Evolutionary conservation across 2,797 vertebrate species (phyloP).

Genomic region (Thunnus albacares): DNA sequence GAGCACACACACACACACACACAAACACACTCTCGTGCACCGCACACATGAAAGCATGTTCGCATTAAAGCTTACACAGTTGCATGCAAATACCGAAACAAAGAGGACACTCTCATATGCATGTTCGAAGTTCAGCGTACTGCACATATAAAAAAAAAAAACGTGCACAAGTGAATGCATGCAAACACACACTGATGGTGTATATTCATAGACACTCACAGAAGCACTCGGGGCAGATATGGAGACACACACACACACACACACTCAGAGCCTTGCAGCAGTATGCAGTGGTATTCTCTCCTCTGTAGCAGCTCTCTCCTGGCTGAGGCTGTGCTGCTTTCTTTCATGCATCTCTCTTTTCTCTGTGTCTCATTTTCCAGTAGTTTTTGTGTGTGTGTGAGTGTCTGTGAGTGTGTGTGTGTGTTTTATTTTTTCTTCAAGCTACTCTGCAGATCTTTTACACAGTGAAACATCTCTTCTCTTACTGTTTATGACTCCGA

Average conservation of each 20-base stretch:
- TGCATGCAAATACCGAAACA: conserved; percentile 69
- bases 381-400: not conserved
- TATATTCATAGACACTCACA: conserved; percentile 33
- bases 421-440: not conserved
- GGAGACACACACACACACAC: conserved; percentile 28
- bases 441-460: conserved; percentile 29
- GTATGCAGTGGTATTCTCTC: conserved; percentile 47
- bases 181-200: conserved; percentile 26
- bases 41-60: conserved; percentile 40
- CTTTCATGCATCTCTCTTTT: conserved; percentile 28
- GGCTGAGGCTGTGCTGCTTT: conserved; percentile 35
- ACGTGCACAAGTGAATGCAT: not conserved
- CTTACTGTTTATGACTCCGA: conserved; percentile 41
- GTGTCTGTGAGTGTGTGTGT: too few species aligned
- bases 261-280: conserved; percentile 54
- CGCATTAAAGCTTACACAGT: conserved; percentile 65
- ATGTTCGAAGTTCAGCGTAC: conserved; percentile 48
- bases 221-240: conserved; percentile 46
- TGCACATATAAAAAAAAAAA: conserved; percentile 4
- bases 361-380: conserved; percentile 36
- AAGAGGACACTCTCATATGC: conserved; percentile 64
- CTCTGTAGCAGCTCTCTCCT: conserved; percentile 26
- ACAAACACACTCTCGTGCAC: conserved; percentile 21
- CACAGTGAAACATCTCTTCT: conserved; percentile 27
- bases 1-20: conserved; percentile 30